phyloP scores from a whole-genome alignment of 1,140 invertebrate species.

The Homarus americanus region DNA sequence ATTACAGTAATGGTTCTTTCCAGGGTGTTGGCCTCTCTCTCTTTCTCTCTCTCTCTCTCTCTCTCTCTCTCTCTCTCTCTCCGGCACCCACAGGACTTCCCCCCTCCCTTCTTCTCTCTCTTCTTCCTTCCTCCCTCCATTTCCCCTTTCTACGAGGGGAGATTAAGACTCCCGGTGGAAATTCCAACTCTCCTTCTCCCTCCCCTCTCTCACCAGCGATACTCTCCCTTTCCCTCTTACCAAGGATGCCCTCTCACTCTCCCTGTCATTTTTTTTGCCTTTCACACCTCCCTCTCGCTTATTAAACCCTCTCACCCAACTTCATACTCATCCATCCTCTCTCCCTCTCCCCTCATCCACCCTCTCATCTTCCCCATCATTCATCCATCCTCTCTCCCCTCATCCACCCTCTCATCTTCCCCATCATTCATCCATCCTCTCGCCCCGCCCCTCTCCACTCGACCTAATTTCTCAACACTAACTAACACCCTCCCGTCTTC shows the following conservation, averaged over 20 bases:
- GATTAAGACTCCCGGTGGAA: slow-evolving; percentile 15
- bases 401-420: not conserved
- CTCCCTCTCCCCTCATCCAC: not conserved
- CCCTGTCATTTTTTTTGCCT: not conserved
- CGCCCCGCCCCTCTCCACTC: not conserved
- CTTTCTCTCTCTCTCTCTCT: not conserved
- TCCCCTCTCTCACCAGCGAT: not conserved
- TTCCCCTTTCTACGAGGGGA: slow-evolving; percentile 10
- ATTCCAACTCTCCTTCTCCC: not conserved
- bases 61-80: slow-evolving; percentile 5
- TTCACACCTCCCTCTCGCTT: not conserved
- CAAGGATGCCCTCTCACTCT: not conserved
- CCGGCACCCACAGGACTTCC: not conserved
- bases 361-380: not conserved
- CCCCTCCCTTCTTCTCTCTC: not conserved
- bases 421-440: not conserved
- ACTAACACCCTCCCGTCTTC: no score
- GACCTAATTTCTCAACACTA: not conserved
- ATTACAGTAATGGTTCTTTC: no score
- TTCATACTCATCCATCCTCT: no score
- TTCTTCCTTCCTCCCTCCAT: not conserved
- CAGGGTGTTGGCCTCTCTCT: not conserved
- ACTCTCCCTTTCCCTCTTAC: not conserved
- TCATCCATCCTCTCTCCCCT: not conserved
- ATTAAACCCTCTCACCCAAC: no score